Percentiles rank a stretch among this genome's conserved stretches.
Conservation (phyloP, 2,113 vertebrate species). For the Apodemus speciosus region DNA sequence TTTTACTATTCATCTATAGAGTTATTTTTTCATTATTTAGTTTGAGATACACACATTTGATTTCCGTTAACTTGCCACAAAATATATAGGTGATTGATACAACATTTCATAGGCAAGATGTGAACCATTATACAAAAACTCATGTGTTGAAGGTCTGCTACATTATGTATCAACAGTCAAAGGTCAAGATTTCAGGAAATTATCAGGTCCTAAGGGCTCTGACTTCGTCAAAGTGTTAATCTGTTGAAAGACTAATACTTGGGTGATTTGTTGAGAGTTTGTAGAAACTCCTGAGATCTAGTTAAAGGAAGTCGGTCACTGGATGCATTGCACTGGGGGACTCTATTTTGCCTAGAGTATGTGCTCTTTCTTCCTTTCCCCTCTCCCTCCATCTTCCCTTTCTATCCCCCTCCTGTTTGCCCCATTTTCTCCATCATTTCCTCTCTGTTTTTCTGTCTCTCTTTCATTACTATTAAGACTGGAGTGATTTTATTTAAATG, state of each 20-base stretch:
- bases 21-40: neutral
- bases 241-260: neutral
- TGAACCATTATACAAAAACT: neutral
- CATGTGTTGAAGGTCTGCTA: neutral
- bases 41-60: neutral
- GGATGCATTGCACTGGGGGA: neutral
- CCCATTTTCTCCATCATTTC: neutral
- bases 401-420: neutral
- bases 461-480: neutral
- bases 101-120: neutral
- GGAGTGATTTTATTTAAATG: neutral
- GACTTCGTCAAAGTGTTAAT: neutral
- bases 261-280: neutral
- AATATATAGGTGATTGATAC: neutral
- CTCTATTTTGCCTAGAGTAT: neutral
- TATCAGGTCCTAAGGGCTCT: neutral
- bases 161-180: neutral
- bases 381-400: neutral
- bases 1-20: constrained; percentile 22
- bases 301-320: neutral
- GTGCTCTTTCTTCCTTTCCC: no score
- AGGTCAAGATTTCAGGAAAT: neutral
- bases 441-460: neutral
- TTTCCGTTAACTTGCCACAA: neutral
- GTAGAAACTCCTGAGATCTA: neutral